Evolutionary conservation across 2,113 vertebrate genomes (phyloP).

Genomic region (Accipiter virgatus): DNA sequence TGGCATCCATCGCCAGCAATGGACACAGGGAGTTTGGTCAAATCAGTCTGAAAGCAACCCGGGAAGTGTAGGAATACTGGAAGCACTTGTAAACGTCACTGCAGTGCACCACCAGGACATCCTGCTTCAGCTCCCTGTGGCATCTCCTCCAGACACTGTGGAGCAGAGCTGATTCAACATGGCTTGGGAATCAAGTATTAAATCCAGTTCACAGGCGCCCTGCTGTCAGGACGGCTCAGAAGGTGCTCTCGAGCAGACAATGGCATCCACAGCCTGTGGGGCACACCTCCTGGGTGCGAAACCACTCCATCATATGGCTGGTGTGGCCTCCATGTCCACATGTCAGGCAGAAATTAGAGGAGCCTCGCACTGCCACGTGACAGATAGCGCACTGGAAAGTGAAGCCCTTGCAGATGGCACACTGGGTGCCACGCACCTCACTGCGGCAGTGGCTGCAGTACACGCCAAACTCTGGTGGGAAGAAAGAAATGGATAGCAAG

Average conservation of each 20-base stretch:
- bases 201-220: neutral
- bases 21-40: neutral
- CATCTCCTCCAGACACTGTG: neutral
- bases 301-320: slow-evolving; percentile 99
- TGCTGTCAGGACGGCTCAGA: slow-evolving; percentile 67
- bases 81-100: neutral
- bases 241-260: slow-evolving; percentile 93
- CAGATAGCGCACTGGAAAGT: slow-evolving; percentile 97
- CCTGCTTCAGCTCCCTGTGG: neutral
- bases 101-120: neutral
- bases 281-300: slow-evolving; percentile 92
- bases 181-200: neutral
- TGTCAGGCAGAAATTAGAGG: slow-evolving; percentile 97
- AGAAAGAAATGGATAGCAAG: neutral
- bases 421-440: slow-evolving; percentile 90
- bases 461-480: slow-evolving; percentile 86
- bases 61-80: neutral
- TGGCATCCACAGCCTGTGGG: slow-evolving; percentile 95
- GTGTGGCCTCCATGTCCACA: slow-evolving; percentile 95
- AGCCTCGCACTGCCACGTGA: slow-evolving; percentile 92
- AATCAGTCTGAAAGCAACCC: neutral
- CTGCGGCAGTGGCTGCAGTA: slow-evolving; percentile 97
- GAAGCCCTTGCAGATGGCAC: slow-evolving; percentile 91
- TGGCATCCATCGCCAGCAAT: neutral
- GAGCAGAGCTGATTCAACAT: neutral